Evolutionary conservation across 2,113 vertebrate genomes (phyloP), one percentile per base, ranked within the genome.

Genomic region (Cromileptes altivelis): DNA sequence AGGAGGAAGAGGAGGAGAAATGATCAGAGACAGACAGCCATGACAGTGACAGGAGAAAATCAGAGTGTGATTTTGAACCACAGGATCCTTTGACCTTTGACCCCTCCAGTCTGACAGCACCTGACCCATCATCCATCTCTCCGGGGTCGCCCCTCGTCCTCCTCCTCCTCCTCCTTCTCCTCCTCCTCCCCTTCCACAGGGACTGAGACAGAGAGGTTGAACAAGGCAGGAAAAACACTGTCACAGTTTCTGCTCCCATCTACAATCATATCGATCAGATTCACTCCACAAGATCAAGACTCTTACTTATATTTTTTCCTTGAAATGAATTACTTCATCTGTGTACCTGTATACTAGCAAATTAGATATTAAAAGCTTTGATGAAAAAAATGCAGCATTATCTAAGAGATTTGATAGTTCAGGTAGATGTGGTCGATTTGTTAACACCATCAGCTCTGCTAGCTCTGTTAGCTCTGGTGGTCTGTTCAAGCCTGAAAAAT

Each of bases 61-160:
- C 80, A 68, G 61, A 71, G 71, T 65, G 84, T 70, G 81, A 82
- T 69, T 76, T 75, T 82, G 90, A 87, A 90, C 81, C 79, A 60
- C 71, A 61, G 81, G 70, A 76, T 88, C 67, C 73, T 90, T 61
- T 90, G 72, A 92, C 91, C 84, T 76, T 57, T 88, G 82, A 81
- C 85, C 77, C 56, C 64, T 47, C 4, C 76, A 85, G 81, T 86
- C 79, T 87, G 92, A 89, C 89, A 88, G 62, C 83, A 85, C 79
- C 88, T 89, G 88, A 87, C 91, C 88, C 73, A 7, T 68, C 82
- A 87, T 89, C 81, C 82, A 62, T 89, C 85, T 89, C 84, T 74
- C 27, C 21, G 6, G 75, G 84, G 82, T 80, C 47, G 1, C 45
- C 64, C n/a, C 80, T 30, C 30, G 30, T 30, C 30, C 30, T 30